These are phyloP conservation scores for Callospermophilus lateralis DNA, from an alignment of 2,113 vertebrate species.

Conservation along the genomic window DNA sequence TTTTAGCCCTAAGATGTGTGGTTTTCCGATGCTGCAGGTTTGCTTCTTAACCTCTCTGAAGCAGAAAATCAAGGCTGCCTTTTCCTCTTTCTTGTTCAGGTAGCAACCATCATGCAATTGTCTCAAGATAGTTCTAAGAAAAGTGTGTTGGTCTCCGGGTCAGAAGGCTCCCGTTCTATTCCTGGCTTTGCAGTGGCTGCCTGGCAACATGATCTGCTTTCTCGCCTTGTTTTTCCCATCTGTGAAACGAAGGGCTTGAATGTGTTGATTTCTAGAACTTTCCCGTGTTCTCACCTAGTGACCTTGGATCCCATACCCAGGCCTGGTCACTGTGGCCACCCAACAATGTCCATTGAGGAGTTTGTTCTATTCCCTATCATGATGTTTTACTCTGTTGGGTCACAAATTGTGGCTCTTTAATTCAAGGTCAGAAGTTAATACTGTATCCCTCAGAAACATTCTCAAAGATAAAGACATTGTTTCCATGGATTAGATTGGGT, in stretches of 20 bases:
- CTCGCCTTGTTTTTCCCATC: background rate
- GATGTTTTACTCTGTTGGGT: background rate
- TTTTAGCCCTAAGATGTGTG: conserved; percentile 39
- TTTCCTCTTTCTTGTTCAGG: background rate
- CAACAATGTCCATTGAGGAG: background rate
- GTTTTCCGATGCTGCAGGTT: background rate
- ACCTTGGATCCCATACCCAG: background rate
- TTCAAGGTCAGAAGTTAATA: conserved; percentile 39
- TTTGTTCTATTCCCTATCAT: background rate
- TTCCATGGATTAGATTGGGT: background rate
- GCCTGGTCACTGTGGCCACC: background rate
- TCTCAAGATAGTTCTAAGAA: background rate
- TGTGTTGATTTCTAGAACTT: background rate
- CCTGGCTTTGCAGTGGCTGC: background rate
- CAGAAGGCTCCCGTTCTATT: background rate
- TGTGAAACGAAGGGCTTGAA: background rate
- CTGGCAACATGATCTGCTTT: background rate
- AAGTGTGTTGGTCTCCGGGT: background rate
- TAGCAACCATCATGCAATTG: background rate
- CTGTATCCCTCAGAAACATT: background rate
- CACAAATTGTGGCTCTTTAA: background rate
- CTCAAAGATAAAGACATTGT: background rate
- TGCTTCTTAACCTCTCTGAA: conserved; percentile 47
- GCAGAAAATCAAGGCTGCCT: background rate
- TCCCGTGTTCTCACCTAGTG: background rate